Base-by-base conservation (phyloP, 2,113 vertebrate species). In the Patagioenas fasciata region DNA sequence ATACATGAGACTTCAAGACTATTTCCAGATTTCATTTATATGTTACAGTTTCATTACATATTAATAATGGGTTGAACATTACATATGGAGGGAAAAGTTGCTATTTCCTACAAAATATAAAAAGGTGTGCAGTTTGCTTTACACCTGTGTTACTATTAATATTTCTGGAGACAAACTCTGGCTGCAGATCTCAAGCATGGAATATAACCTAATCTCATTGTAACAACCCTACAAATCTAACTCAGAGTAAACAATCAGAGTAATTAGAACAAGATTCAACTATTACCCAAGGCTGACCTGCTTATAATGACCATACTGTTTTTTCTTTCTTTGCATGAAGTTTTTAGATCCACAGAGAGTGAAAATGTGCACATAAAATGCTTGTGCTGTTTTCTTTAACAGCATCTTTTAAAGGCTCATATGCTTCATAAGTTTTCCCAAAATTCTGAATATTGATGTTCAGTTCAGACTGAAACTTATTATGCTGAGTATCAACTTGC, bases 21-120 rank as follows among this genome's bases (percentile, higher is more conserved):
- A 88, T 89, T 93, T 93, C 90, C 78, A 94, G 57, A 89, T 89
- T 53, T 62, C 84, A 92, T 96, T 94, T 91, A 87, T 88, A 92
- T 31, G 71, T 92, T 89, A 54, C 82, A 67, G 12, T 73, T 88
- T 65, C 80, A 71, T 21, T 62, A 26, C 28, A 80, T 11, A 74
- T n/a, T 61, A 77, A 64, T 82, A 80, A 70, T 24, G 50, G 25
- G 10, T 14, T 89, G 80, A 83, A 53, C 10, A 64, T 93, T 71
- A 51, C 31, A 51, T 57, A 56, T 34, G 29, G 44, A 48, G 31
- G 24, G 7, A 74, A 62, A 17, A 50, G 31, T 54, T 57, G 16
- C 16, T 71, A 15, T 66, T 91, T 77, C 38, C 60, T 72, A 38
- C 19, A 34, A 80, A 88, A 85, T 70, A 72, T 13, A 19, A 28